A percentile compares a stretch with the other conserved stretches of the same genome.
phyloP scores from a whole-genome alignment of 2,888 invertebrate species.

The Petrophora chlorosata region DNA sequence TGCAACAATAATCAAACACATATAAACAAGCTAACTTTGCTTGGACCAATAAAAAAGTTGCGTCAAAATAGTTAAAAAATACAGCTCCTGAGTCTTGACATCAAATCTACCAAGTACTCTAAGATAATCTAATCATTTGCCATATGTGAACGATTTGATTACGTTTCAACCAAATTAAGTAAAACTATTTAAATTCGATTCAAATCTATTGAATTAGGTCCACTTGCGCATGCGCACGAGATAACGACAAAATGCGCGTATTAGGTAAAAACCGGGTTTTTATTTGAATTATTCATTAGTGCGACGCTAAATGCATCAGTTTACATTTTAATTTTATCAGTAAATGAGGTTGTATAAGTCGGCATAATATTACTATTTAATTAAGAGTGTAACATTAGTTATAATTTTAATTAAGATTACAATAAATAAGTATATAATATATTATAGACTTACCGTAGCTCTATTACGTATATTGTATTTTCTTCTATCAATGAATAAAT shows the following conservation, averaged over 20 bases:
- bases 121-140: neutral
- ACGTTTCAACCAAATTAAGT: neutral
- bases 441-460: too few relatives aligned
- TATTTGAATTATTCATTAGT: conserved; percentile 22
- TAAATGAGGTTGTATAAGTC: conserved; percentile 2
- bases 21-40: too few relatives aligned
- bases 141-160: conserved; percentile 27
- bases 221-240: conserved; percentile 13
- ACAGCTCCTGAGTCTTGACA: too few relatives aligned
- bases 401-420: too few relatives aligned
- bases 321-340: conserved; percentile 17
- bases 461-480: too few relatives aligned
- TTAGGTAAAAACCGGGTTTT: conserved; percentile 1
- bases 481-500: too few relatives aligned
- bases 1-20: too few relatives aligned
- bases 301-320: neutral
- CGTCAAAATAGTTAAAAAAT: conserved; percentile 2
- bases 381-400: conserved; percentile 1
- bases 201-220: conserved; percentile 10
- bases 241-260: conserved; percentile 13
- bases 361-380: neutral
- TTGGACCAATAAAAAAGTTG: too few relatives aligned
- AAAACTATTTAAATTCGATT: conserved; percentile 8
- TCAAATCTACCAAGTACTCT: too few relatives aligned
- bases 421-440: too few relatives aligned